phyloP scores from a whole-genome alignment of 2,113 vertebrate genomes.

The Pygoscelis antarcticus region DNA sequence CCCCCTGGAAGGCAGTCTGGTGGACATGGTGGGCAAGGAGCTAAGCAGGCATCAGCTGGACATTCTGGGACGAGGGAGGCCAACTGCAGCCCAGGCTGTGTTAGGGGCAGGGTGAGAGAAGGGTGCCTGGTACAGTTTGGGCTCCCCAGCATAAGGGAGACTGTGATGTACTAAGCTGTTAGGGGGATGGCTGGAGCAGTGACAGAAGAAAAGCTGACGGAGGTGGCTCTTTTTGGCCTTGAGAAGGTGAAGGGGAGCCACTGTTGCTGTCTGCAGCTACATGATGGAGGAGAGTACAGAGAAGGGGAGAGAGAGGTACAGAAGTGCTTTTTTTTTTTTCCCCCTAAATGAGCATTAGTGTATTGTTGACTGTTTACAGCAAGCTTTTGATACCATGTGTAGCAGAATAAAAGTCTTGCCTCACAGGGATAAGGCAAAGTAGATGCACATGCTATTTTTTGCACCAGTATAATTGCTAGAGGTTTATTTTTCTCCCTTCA shows the following conservation, averaged over 20 bases:
- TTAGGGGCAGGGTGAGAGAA: not conserved
- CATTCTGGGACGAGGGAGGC: not conserved
- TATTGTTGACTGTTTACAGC: not conserved
- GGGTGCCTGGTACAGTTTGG: no score
- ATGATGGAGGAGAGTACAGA: not conserved
- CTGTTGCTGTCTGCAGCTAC: not conserved
- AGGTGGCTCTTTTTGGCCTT: not conserved
- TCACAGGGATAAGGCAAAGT: not conserved
- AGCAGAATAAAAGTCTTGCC: not conserved
- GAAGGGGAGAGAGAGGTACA: not conserved
- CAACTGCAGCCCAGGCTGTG: not conserved
- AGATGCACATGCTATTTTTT: accelerated
- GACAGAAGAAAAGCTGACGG: not conserved
- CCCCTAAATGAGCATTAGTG: not conserved
- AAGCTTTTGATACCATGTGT: not conserved
- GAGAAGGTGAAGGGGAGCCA: not conserved
- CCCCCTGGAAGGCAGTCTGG: not conserved
- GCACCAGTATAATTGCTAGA: not conserved
- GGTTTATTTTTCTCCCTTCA: not conserved
- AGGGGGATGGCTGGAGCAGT: not conserved
- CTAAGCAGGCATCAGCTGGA: not conserved
- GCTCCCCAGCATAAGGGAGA: not conserved
- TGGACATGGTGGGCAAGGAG: not conserved
- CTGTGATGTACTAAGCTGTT: not conserved
- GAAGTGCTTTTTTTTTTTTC: not conserved